Percentiles rank a stretch among this genome's conserved stretches.
Evolutionary conservation across 2,797 vertebrate species (phyloP).

Genomic region (Peromyscus eremicus): DNA sequence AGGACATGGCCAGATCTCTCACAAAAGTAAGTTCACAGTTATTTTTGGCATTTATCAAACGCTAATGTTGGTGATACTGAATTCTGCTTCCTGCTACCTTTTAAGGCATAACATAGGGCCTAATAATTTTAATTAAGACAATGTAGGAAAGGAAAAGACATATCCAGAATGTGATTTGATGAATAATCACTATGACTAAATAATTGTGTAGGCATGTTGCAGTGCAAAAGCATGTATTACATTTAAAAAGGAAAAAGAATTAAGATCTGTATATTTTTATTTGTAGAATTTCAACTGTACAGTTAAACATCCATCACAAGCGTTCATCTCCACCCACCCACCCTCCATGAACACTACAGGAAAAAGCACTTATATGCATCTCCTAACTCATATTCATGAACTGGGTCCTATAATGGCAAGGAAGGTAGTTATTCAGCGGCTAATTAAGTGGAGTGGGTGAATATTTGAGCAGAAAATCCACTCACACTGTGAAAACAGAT

Average conservation of each 20-base stretch:
- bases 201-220: not conserved
- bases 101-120: conserved; percentile 16
- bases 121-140: conserved; percentile 41
- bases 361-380: not conserved
- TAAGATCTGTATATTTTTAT: not conserved
- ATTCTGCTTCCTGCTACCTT: conserved; percentile 35
- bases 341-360: not conserved
- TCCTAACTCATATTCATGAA: not conserved
- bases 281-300: conserved; percentile 37
- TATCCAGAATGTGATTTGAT: conserved; percentile 10
- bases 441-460: not conserved
- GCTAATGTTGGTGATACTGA: conserved; percentile 35
- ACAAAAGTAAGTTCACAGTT: conserved; percentile 90
- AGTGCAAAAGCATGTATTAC: not conserved
- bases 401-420: not conserved
- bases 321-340: not conserved
- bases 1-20: conserved; percentile 90
- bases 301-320: not conserved
- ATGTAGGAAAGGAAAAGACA: not conserved
- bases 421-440: conserved; percentile 26
- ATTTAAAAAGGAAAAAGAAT: conserved; percentile 24
- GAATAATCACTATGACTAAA: not conserved
- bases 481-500: not conserved
- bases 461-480: not conserved
- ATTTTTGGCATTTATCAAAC: conserved; percentile 65